phyloP scores from a whole-genome alignment of 2,888 invertebrate species.

The Agrochola litura region DNA sequence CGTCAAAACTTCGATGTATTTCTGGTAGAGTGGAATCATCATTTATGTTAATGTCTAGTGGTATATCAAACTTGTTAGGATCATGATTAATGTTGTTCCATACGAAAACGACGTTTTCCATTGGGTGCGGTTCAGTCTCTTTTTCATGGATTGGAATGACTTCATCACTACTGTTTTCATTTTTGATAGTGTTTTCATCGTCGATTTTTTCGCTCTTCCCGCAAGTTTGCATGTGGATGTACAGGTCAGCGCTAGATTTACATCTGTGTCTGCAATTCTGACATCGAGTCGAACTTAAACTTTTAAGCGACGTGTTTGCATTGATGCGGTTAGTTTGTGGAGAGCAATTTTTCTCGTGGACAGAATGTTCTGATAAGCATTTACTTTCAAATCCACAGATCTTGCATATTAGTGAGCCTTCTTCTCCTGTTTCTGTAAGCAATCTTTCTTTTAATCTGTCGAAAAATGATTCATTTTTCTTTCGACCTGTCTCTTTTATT shows the following conservation, averaged over 20 bases:
- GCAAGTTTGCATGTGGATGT: slow-evolving; percentile 94
- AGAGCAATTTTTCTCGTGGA: slow-evolving; percentile 93
- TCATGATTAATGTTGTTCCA: slow-evolving; percentile 93
- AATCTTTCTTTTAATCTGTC: slow-evolving; percentile 95
- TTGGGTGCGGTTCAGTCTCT: slow-evolving; percentile 92
- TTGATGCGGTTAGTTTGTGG: slow-evolving; percentile 83
- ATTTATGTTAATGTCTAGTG: slow-evolving; percentile 85
- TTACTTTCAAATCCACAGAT: slow-evolving; percentile 94
- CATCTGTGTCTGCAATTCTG: slow-evolving; percentile 96
- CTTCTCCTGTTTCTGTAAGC: slow-evolving; percentile 91
- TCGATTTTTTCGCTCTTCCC: slow-evolving; percentile 85
- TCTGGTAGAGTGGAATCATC: slow-evolving; percentile 87
- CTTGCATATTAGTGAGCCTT: slow-evolving; percentile 92
- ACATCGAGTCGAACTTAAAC: slow-evolving; percentile 94
- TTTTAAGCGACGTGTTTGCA: slow-evolving; percentile 84
- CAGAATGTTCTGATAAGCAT: slow-evolving; percentile 95
- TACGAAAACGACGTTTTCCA: slow-evolving; percentile 95
- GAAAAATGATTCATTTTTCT: slow-evolving; percentile 95
- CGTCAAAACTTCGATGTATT: slow-evolving; percentile 79
- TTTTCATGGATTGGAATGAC: slow-evolving; percentile 77
- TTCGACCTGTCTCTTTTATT: slow-evolving; percentile 83
- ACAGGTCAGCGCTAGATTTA: slow-evolving; percentile 95
- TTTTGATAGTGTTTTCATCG: slow-evolving; percentile 76
- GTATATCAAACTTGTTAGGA: slow-evolving; percentile 82
- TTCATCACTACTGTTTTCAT: slow-evolving; percentile 78